These are phyloP conservation scores for Aphodius granarius DNA, from an alignment of 2,888 invertebrate species.

Conservation along the genomic window DNA sequence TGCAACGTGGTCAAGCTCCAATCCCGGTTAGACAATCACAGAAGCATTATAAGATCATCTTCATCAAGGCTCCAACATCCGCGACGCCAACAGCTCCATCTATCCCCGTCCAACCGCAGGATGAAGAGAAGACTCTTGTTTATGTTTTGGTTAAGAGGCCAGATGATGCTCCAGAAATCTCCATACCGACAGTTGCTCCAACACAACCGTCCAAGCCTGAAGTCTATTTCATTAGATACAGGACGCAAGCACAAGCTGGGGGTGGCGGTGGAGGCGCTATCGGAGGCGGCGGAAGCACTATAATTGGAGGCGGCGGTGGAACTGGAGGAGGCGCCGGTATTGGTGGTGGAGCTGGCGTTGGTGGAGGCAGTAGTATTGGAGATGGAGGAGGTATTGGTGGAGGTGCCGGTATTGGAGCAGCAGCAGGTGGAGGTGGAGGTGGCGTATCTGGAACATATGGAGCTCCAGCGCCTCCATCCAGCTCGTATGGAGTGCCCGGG, in stretches of 20 bases:
- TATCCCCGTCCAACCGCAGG: constrained; percentile 77
- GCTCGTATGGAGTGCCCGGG: constrained; percentile 50
- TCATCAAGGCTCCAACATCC: constrained; percentile 70
- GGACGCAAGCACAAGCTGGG: constrained; percentile 65
- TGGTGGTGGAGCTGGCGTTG: constrained; percentile 46
- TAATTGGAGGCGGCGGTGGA: constrained; percentile 39
- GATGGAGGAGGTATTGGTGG: too few species aligned
- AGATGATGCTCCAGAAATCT: constrained; percentile 80
- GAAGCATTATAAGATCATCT: constrained; percentile 84
- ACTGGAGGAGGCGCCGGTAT: constrained; percentile 49
- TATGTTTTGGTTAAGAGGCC: constrained; percentile 89
- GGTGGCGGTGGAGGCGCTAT: constrained; percentile 50
- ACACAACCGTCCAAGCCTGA: constrained; percentile 87
- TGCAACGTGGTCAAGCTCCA: constrained; percentile 62
- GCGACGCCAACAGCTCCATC: constrained; percentile 77
- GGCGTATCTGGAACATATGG: constrained; percentile 40
- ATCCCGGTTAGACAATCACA: constrained; percentile 71
- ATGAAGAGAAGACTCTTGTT: constrained; percentile 86
- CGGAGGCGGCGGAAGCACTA: constrained; percentile 40
- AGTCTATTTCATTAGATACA: constrained; percentile 87
- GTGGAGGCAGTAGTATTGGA: constrained; percentile 47
- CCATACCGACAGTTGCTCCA: constrained; percentile 74
- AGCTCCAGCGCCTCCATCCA: constrained; percentile 36
- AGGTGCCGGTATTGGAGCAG: too few species aligned
- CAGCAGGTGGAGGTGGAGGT: constrained; percentile 33